Base-by-base conservation (phyloP, 2,888 invertebrate genomes). In the Podotricha telesiphe region DNA sequence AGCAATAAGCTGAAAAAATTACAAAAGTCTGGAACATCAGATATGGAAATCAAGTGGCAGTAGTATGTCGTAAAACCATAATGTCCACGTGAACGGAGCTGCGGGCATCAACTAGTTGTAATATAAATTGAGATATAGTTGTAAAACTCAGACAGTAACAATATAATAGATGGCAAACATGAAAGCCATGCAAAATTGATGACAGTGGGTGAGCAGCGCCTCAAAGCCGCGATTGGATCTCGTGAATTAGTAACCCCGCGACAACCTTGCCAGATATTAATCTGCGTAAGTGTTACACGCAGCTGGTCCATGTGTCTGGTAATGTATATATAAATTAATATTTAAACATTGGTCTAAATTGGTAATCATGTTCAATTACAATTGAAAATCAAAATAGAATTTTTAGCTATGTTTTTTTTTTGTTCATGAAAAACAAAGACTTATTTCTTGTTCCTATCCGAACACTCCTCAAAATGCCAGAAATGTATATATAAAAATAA, bases 141-240 rank as follows among this genome's bases (percentile, higher is more conserved):
- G 51, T 68, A 51, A 69, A 66, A 71, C 40, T 55, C 42, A 68
- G 47, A 50, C 53, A 48, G 50, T 45, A 22, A 59, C 22, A 22
- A 67, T 80, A 79, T 80, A 79, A 80, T 79, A 81, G 77, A 71
- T 75, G 72, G 67, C 68, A 76, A 78, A 77, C 76, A 76, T 75
- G 77, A 69, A 71, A 72, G 71, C 77, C 75, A 72, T 86, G 86
- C 84, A 86, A 85, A 79, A 82, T 86, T 85, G 84, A 86, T 83
- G 84, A 76, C 76, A 75, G 76, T 71, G 59, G 59, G 66, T 66
- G 66, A 66, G 66, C 59, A 82, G 81, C 81, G 79, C 79, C 77
- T 76, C 78, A 74, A 75, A 74, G 78, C 79, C 78, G 79, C 83
- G 82, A 85, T 86, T 84, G 85, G 81, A 78, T 80, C 79, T 78